Percentiles rank a stretch among this genome's conserved stretches.
phyloP scores from a whole-genome alignment of 1,140 invertebrate species.

The Thalassaphorura encarpata region DNA sequence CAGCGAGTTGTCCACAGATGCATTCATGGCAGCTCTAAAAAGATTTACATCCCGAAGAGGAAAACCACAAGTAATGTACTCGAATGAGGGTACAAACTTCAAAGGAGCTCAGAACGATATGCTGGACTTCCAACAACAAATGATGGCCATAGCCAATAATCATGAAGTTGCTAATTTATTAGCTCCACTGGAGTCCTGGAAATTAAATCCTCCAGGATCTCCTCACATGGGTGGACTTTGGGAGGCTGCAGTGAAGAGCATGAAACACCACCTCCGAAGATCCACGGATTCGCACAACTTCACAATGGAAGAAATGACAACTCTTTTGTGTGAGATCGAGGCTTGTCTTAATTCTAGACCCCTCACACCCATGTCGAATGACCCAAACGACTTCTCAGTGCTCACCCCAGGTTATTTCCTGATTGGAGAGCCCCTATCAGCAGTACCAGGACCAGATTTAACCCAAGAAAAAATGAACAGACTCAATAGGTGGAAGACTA shows the following conservation, averaged over 20 bases:
- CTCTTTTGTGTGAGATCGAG: constrained; percentile 32
- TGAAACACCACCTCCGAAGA: constrained; percentile 33
- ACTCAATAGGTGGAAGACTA: constrained; percentile 3
- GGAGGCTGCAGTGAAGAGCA: constrained; percentile 36
- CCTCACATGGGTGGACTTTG: constrained; percentile 36
- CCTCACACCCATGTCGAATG: constrained; percentile 26
- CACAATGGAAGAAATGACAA: constrained; percentile 33
- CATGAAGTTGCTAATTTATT: background rate
- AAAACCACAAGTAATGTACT: too few relatives aligned
- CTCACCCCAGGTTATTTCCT: constrained; percentile 30
- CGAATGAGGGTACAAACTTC: too few relatives aligned
- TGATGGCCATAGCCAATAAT: background rate
- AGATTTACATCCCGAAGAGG: constrained; percentile 37
- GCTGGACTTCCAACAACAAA: too few relatives aligned
- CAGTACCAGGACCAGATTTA: constrained; percentile 5
- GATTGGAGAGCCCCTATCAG: too few relatives aligned
- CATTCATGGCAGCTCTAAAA: constrained; percentile 37
- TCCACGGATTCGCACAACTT: constrained; percentile 16
- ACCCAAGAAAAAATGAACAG: background rate
- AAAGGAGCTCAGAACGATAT: too few relatives aligned
- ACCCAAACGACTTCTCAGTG: constrained; percentile 33
- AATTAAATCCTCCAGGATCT: constrained; percentile 34
- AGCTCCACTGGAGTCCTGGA: constrained; percentile 23
- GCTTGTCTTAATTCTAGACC: constrained; percentile 34
- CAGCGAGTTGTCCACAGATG: constrained; percentile 36